Base-by-base conservation (phyloP, 64 coral and sea anemone genomes). In the Pocillopora verrucosa region DNA sequence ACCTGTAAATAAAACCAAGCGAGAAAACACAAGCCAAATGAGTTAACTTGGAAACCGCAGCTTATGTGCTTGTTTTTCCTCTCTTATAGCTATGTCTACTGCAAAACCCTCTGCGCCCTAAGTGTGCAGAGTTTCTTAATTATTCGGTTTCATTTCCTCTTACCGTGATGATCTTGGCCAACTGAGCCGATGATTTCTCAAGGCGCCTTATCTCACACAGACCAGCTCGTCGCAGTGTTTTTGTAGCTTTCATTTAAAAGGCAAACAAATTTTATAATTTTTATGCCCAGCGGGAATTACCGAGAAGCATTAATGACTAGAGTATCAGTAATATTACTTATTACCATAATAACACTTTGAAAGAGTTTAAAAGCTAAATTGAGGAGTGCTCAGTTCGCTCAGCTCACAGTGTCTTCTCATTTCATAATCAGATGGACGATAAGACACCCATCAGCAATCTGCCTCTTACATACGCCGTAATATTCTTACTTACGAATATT, bases 241-340 rank as follows among this genome's bases (percentile, higher is more conserved):
- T 72, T 57, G 17, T 13, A 4, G 10, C 22, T 70, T 70, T 70
- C 56, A 65, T 85, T 85, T 65, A 19, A 57, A 79, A 79, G 22
- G 16, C 80, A 83, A 81, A 83, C 61, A 83, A 70, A 0, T 20
- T 11, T 45, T 72, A 57, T 20, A 57, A 70, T 41, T 72, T 85
- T 72, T 58, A 57, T 15, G 36, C 82, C 64, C 82, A 17, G 65
- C 36, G 19, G 65, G 82, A n/a, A 72, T 14, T 83, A n/a, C 36
- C 12, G 19, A 25, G 38, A 30, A 1, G 64, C 80, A 45, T 15
- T 72, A 58, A 41, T 72, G 20, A 45, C 80, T 68, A 65, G 10
- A 67, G 61, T 56, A 69, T 69, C 16, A 24, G 9, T 12, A 17
- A 25, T 24, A 19, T 35, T 81, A 37, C 64, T 72, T 26, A 85